Conservation (phyloP, 1,140 invertebrate species). For the Euwallacea similis region DNA sequence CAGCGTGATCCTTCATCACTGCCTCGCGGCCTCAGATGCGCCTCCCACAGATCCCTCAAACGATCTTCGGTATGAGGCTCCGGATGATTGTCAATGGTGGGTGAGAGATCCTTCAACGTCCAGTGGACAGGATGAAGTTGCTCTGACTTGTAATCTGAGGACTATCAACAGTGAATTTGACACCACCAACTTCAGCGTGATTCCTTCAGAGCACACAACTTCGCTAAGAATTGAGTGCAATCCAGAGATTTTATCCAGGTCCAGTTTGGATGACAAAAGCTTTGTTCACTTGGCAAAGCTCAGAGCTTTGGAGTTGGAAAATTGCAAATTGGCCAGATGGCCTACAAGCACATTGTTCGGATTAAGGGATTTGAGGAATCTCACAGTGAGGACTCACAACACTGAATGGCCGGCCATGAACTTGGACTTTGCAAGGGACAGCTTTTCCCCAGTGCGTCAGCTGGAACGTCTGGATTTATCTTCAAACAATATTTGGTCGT, state of each 20-base stretch:
- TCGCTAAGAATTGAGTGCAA: constrained; percentile 78
- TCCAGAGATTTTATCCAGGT: constrained; percentile 71
- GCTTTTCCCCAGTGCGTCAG: constrained; percentile 70
- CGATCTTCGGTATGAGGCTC: constrained; percentile 73
- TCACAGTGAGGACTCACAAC: constrained; percentile 79
- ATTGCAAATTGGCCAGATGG: constrained; percentile 82
- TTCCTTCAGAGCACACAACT: constrained; percentile 80
- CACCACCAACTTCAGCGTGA: constrained; percentile 84
- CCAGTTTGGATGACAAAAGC: constrained; percentile 72
- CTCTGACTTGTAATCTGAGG: constrained; percentile 75
- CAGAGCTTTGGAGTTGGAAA: constrained; percentile 75
- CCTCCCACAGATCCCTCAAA: constrained; percentile 52
- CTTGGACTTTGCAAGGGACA: constrained; percentile 74
- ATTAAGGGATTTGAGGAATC: constrained; percentile 73
- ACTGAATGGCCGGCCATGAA: constrained; percentile 75
- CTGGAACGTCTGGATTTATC: constrained; percentile 83
- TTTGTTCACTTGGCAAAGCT: constrained; percentile 78
- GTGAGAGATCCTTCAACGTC: constrained; percentile 58
- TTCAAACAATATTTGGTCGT: constrained; percentile 84
- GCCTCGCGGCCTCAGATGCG: neutral
- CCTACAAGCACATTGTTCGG: constrained; percentile 73
- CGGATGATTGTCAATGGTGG: constrained; percentile 81
- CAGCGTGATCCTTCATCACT: neutral
- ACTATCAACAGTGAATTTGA: constrained; percentile 82
- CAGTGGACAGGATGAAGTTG: constrained; percentile 66